Conservation (phyloP, 2,113 vertebrate genomes). For the Dipodomys stephensi region DNA sequence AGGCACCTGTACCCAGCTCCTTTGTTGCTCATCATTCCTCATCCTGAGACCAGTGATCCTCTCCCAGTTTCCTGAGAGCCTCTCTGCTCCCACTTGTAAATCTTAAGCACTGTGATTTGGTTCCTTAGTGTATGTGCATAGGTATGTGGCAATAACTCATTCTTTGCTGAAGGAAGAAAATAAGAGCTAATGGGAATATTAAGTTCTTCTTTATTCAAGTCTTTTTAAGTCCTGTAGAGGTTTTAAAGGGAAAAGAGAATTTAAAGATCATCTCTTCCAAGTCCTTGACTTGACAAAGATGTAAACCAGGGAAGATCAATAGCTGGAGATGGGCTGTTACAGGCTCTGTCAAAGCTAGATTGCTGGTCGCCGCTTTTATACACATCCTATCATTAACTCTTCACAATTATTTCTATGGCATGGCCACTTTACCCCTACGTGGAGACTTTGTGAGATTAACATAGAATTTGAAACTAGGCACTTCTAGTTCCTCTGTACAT, state of each 20-base stretch:
- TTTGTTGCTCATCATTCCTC: neutral
- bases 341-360: neutral
- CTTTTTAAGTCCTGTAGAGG: constrained; percentile 12
- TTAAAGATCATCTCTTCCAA: constrained; percentile 25
- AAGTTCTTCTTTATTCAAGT: constrained; percentile 37
- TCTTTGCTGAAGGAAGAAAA: constrained; percentile 23
- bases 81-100: neutral
- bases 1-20: neutral
- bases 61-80: neutral
- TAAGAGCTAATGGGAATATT: constrained; percentile 38
- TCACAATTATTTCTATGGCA: neutral
- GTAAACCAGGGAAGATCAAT: constrained; percentile 14
- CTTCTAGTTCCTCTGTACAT: neutral
- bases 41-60: neutral
- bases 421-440: neutral
- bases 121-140: neutral
- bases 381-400: neutral
- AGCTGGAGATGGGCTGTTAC: neutral
- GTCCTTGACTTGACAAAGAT: constrained; percentile 28
- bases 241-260: constrained; percentile 24
- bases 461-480: neutral
- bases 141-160: neutral
- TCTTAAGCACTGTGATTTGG: neutral
- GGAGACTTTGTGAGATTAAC: neutral
- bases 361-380: neutral